Base-by-base conservation (phyloP, 2,113 vertebrate species). In the Salminus brasiliensis region DNA sequence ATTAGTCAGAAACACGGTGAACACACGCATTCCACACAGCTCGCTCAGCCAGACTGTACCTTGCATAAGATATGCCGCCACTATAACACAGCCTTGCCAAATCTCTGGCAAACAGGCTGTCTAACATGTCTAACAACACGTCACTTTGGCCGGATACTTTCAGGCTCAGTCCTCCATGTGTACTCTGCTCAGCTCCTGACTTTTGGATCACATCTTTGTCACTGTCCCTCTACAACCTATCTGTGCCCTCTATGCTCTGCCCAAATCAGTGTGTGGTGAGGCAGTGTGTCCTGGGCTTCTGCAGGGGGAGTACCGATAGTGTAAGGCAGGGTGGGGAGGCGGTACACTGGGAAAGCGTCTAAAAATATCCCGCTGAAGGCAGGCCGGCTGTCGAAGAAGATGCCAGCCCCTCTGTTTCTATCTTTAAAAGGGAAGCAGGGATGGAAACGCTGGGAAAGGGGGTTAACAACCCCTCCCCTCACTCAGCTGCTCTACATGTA, bases 351-450 rank as follows among this genome's bases (percentile, higher is more conserved):
- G 23, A 55, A 69, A 43, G 12, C 16, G 4, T 74, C 76, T 88
- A 90, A 85, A 88, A 86, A 88, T 88, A 90, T 49, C 77, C 70
- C 55, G 74, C 70, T 59, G 72, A 62, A 71, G 45, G 23, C 49
- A 77, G 62, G 65, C 66, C 57, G 70, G 57, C 73, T 66, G 70
- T 63, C 83, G 36, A 73, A 75, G 79, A 81, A 68, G 80, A 80
- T 75, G 83, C 72, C 62, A 78, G 74, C 25, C 41, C 69, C 78
- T 41, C 80, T 15, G 30, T 74, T 76, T 76, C 80, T 81, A 67
- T 63, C 87, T 88, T 86, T 88, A 84, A 87, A 84, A 86, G 86
- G 86, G 80, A 85, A 88, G 74, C 70, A 67, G 55, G 59, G 82
- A 76, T 29, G 43, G 75, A 67, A 76, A 55, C 10, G 18, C 75